phyloP scores from a whole-genome alignment of 1,140 invertebrate genomes.

The Musca vetustissima region DNA sequence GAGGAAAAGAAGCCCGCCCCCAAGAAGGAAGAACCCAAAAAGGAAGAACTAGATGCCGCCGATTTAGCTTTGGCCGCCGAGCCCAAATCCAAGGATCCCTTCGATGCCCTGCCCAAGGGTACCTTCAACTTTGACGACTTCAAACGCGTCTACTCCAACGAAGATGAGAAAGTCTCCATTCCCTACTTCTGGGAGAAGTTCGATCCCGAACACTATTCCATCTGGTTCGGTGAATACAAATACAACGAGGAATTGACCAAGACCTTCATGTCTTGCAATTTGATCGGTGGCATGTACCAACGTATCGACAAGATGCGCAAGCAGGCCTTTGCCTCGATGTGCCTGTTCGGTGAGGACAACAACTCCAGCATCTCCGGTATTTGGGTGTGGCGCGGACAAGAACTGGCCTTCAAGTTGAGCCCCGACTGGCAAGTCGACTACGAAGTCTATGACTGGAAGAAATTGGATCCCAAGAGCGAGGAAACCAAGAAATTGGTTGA shows the following conservation, averaged over 20 bases:
- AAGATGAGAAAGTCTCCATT: slow-evolving; percentile 90
- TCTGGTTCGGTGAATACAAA: slow-evolving; percentile 98
- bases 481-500: slow-evolving; percentile 89
- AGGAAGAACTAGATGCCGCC: slow-evolving; percentile 68
- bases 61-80: slow-evolving; percentile 73
- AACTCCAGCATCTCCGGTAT: slow-evolving; percentile 93
- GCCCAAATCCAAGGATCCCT: slow-evolving; percentile 90
- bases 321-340: slow-evolving; percentile 90
- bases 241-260: slow-evolving; percentile 90
- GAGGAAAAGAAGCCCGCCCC: slow-evolving; percentile 56
- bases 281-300: slow-evolving; percentile 95
- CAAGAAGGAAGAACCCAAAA: slow-evolving; percentile 58
- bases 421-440: slow-evolving; percentile 97
- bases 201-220: slow-evolving; percentile 94
- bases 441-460: slow-evolving; percentile 95
- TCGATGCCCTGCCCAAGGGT: slow-evolving; percentile 84
- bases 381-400: slow-evolving; percentile 96
- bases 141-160: slow-evolving; percentile 96
- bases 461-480: slow-evolving; percentile 80
- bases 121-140: slow-evolving; percentile 96
- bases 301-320: slow-evolving; percentile 97
- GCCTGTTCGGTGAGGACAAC: slow-evolving; percentile 91
- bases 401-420: slow-evolving; percentile 85
- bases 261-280: slow-evolving; percentile 95
- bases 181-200: slow-evolving; percentile 99